Evolutionary conservation across 2,113 vertebrate genomes (phyloP), one percentile per base, ranked within the genome.

Genomic region (Paradoxurus hermaphroditus): DNA sequence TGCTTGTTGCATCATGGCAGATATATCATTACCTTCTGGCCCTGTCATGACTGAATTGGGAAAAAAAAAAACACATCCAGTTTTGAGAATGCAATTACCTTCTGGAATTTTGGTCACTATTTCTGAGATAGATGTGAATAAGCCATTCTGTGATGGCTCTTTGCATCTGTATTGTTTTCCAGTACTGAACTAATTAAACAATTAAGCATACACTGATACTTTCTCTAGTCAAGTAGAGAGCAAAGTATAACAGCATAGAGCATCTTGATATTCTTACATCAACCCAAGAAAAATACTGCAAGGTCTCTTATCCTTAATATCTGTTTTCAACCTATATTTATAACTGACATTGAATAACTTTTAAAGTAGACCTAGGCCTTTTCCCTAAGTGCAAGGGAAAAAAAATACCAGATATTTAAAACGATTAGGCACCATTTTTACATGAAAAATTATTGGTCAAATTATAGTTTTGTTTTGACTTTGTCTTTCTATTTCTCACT

Each of bases 21-120:
- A 99, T 99, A 99, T 99, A 99, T 99, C 99, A 99, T 99, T 99
- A 99, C 99, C 99, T 99, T 99, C 99, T 99, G 99, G 99, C 99
- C 99, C 99, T 99, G 99, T 99, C 99, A 99, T 97, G 98, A 98
- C 98, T 99, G 99, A 99, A 98, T 98, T 98, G 98, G 97, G 86
- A 92, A 56, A 51, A 92, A 97, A 97, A 62, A 97, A 34, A 41
- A 56, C 78, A 51, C 97, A 96, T 96, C 94, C 95, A 91, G 95
- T 98, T 98, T 97, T 98, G 96, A 98, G 98, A 99, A 98, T 98
- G 97, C 96, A 98, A 97, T 99, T 98, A 98, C 97, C 91, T 97
- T 98, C 97, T 97, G 95, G 96, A 98, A 98, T 98, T 98, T 97
- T 98, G 95, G 10, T 72, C 83, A 88, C 91, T 59, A 78, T 97